These are phyloP conservation scores for Calameuta idolon DNA, from an alignment of 2,888 invertebrate species.

Conservation along the genomic window DNA sequence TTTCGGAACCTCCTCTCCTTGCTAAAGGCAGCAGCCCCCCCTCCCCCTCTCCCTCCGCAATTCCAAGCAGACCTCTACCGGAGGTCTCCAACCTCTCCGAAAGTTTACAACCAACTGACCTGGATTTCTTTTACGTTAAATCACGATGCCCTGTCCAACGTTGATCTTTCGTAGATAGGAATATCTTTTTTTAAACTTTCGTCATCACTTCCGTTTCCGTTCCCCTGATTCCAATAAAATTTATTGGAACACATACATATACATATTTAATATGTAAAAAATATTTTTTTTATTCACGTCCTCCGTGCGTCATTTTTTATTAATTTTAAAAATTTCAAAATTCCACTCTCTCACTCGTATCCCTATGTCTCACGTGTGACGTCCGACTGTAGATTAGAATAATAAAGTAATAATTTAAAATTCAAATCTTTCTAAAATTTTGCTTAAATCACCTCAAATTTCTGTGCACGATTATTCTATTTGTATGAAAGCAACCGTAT, in stretches of 20 bases:
- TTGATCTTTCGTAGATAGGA: background rate
- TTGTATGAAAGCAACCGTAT: background rate
- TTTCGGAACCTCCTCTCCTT: conserved; percentile 20
- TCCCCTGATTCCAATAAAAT: background rate
- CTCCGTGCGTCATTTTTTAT: background rate
- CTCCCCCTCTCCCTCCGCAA: background rate
- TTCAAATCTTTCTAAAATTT: background rate
- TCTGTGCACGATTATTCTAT: background rate
- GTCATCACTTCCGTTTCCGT: background rate
- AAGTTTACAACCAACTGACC: conserved; percentile 52
- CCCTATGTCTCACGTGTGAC: background rate
- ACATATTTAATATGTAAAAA: background rate
- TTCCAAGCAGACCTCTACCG: background rate
- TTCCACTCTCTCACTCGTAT: background rate
- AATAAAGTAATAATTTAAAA: background rate
- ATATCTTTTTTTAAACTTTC: background rate
- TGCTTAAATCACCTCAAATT: background rate
- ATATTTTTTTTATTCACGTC: background rate
- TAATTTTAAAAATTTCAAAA: background rate
- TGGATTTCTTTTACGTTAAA: conserved; percentile 37
- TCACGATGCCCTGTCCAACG: background rate
- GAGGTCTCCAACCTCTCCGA: conserved; percentile 20
- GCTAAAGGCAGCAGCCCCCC: background rate
- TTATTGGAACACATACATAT: no score
- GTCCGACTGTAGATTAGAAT: background rate